Evolutionary conservation across 2,888 invertebrate genomes (phyloP), one percentile per base, ranked within the genome.

Genomic region (Drosophila incognita): DNA sequence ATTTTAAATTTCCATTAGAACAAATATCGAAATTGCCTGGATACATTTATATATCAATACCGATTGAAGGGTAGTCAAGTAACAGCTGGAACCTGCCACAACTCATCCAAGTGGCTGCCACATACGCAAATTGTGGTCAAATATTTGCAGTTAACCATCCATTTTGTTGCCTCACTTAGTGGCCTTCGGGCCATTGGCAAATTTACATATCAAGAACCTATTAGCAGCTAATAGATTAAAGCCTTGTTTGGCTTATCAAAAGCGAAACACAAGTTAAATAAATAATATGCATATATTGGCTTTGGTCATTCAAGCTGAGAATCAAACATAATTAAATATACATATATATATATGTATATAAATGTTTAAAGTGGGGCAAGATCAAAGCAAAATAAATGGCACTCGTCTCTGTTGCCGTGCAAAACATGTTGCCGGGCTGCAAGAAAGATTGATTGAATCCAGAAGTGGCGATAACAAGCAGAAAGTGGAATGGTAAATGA

Each of bases 401-500:
- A 76, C 71, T 77, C 78, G 68, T 42, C 71, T 65, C 66, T 71
- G 66, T 21, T 74, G 79, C 74, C 74, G 72, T 76, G 81, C 63
- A 62, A 72, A 70, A 72, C 72, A 69, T 83, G 78, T 74, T 75
- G 5, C 62, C 67, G 62, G 74, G 76, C 70, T 70, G 76, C 73
- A 72, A 74, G 74, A 68, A 89, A 89, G 87, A 87, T 90, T 90
- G 87, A 87, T 87, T 89, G 87, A 84, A 89, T 83, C 68, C 77
- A 84, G 85, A 89, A 87, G 89, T 87, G 90, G 79, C 90, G 84
- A 90, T 89, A 87, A 89, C 77, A 87, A 84, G 89, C 82, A 61
- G 82, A 76, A 83, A 79, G 84, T 81, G 73, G 83, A 90, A 83
- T 83, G 90, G 76, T 79, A 83, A 89, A 81, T 89, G 89, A 62